phyloP scores from a whole-genome alignment of 2,888 invertebrate species.

The Gibbula magus region DNA sequence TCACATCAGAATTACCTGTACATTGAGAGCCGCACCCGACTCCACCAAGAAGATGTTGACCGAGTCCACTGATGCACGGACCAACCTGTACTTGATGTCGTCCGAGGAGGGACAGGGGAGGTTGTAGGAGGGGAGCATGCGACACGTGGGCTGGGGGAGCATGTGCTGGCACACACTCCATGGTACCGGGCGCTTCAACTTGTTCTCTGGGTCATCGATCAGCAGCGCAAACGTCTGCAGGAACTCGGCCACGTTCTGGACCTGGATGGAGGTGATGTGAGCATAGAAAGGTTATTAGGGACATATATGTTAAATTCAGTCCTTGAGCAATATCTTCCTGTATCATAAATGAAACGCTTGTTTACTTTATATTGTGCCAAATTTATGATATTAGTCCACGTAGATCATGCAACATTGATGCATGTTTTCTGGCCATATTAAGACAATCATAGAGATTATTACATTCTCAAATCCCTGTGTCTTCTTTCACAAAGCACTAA shows the following conservation, averaged over 20 bases:
- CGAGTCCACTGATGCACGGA: slow-evolving; percentile 78
- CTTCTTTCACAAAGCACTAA: no score
- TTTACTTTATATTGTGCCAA: not conserved
- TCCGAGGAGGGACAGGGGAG: slow-evolving; percentile 86
- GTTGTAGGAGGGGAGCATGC: slow-evolving; percentile 76
- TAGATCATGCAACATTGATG: no score
- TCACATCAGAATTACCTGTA: slow-evolving; percentile 82
- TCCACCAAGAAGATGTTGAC: slow-evolving; percentile 94
- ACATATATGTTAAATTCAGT: no score
- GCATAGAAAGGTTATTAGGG: no score
- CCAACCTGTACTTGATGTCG: slow-evolving; percentile 95
- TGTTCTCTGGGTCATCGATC: slow-evolving; percentile 92
- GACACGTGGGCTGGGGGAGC: slow-evolving; percentile 81
- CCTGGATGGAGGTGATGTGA: slow-evolving; percentile 58
- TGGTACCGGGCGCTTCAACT: slow-evolving; percentile 87
- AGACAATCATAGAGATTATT: no score
- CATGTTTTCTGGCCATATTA: no score
- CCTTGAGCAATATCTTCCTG: no score
- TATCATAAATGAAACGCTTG: no score
- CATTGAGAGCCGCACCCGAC: slow-evolving; percentile 88
- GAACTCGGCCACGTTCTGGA: slow-evolving; percentile 90
- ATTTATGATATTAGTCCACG: no score
- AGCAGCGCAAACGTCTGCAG: slow-evolving; percentile 91
- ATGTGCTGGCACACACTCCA: slow-evolving; percentile 77
- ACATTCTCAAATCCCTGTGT: no score